Base-by-base conservation (phyloP, 2,797 vertebrate species). In the Enteromius thamalakanensis region DNA sequence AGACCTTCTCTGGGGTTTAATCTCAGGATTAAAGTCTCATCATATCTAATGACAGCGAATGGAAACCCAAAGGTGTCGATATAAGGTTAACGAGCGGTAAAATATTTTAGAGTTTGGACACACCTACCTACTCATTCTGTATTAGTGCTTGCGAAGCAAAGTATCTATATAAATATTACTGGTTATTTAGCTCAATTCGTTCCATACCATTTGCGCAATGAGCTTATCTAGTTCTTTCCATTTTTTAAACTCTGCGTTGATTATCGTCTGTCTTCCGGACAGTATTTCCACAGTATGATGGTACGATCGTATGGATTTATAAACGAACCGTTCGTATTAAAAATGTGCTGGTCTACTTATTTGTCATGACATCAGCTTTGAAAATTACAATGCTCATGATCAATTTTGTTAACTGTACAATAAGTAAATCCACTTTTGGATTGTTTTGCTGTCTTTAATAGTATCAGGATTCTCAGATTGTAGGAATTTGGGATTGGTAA, bases 21-120 rank as follows among this genome's bases (percentile, higher is more conserved):
- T 83, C 53, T 83, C 51, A 62, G 82, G 82, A 83, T 83, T 83
- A 83, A 69, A 68, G 74, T 47, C 65, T 77, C 26, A 34, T 69
- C 81, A 78, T 71, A 70, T 78, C 64, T 62, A 78, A 69, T 70
- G 40, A 37, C 26, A 45, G 37, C 4, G 14, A 53, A 29, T 47
- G 65, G 29, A 78, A 51, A 45, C 51, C 49, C 64, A 51, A n/a
- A 75, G 15, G 49, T 76, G 64, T 58, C 9, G n/a, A 82, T 69
- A 70, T 69, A 21, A 49, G 53, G 29, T 77, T 69, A 77, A 80
- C 17, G 10, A 80, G 23, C 3, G 0, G 60, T 42, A 58, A 53
- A 55, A 58, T 71, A 58, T 80, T 71, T 58, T 8, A 51, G 51
- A 10, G 62, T 68, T 53, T 67, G n/a, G 78, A 79, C 62, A 79